These are phyloP conservation scores for Amniataba percoides DNA, from an alignment of 2,797 vertebrate species.

Conservation along the genomic window DNA sequence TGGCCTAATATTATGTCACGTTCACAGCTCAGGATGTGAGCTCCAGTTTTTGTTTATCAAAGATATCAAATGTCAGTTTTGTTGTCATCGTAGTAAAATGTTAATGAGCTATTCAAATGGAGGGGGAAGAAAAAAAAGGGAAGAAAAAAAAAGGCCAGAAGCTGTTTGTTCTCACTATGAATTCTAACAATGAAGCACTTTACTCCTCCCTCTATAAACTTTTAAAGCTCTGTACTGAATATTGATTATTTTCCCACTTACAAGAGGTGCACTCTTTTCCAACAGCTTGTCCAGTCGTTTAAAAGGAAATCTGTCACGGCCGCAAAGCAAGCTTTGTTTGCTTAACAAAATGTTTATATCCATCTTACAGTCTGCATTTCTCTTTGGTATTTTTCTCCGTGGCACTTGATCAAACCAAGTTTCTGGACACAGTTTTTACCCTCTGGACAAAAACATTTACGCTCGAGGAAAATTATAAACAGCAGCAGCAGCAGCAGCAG, in stretches of 20 bases:
- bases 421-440: conserved; percentile 46
- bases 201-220: not conserved
- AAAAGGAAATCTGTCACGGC: conserved; percentile 30
- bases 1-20: not conserved
- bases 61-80: conserved; percentile 45
- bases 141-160: not conserved
- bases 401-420: conserved; percentile 61
- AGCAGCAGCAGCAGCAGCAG: conserved; percentile 7
- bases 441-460: conserved; percentile 58
- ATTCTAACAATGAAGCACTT: conserved; percentile 7
- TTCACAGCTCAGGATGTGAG: conserved; percentile 6
- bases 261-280: not conserved
- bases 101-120: conserved; percentile 54
- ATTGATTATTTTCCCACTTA: conserved; percentile 2
- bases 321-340: conserved; percentile 49
- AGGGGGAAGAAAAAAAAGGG: not conserved
- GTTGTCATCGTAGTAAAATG: conserved; percentile 45
- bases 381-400: conserved; percentile 38
- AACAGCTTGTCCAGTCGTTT: conserved; percentile 15
- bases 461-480: conserved; percentile 39
- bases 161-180: conserved; percentile 8
- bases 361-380: conserved; percentile 43
- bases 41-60: conserved; percentile 7
- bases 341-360: conserved; percentile 40
- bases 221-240: not conserved